phyloP scores from a whole-genome alignment of 1,140 invertebrate genomes.

The Eriocheir sinensis region DNA sequence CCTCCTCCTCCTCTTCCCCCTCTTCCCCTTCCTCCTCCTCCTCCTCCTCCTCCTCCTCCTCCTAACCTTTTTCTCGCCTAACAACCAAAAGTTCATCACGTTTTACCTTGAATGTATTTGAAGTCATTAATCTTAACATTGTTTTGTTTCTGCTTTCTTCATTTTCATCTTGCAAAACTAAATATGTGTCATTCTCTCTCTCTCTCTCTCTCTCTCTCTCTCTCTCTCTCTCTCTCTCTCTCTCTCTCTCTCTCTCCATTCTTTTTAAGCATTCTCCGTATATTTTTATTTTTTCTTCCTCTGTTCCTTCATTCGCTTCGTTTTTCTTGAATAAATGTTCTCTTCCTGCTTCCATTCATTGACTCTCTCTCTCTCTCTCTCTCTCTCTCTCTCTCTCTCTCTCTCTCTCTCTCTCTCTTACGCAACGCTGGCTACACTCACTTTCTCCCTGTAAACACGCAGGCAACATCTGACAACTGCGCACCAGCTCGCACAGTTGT shows the following conservation, averaged over 20 bases:
- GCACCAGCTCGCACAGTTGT: no score
- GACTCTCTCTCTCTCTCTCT: background rate
- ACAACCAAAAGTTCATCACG: background rate
- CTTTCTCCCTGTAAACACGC: no score
- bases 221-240: slow-evolving; percentile 20
- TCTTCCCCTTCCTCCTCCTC: background rate
- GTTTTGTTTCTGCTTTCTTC: background rate
- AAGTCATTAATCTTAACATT: background rate
- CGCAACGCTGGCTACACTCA: no score
- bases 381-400: no score
- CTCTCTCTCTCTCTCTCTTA: no score
- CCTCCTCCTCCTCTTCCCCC: background rate
- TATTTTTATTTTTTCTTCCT: background rate
- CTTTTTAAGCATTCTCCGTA: no score
- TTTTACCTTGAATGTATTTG: background rate
- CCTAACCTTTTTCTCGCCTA: background rate
- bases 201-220: slow-evolving; percentile 22
- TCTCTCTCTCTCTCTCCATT: background rate
- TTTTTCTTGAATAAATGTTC: background rate
- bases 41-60: background rate
- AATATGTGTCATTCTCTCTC: background rate
- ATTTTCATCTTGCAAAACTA: background rate
- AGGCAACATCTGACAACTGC: no score
- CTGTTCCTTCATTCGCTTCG: background rate
- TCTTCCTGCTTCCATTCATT: background rate